Base-by-base conservation (phyloP, 1,140 invertebrate genomes). In the Tyrophagus putrescentiae region DNA sequence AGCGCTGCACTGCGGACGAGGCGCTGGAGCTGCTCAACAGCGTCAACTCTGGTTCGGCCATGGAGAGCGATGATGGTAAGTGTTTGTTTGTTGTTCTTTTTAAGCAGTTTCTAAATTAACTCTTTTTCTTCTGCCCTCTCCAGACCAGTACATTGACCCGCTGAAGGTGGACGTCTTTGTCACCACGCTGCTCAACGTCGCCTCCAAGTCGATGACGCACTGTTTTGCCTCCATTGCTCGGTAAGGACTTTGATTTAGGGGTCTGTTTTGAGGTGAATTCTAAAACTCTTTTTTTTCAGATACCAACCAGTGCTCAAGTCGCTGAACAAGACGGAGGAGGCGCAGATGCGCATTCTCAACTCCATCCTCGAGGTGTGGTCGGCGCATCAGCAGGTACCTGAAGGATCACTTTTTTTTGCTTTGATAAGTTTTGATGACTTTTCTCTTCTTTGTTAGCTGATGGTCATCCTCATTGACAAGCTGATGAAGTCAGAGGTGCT, bases 191-290 rank as follows among this genome's bases (percentile, higher is more conserved):
- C 76, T 98, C 0, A 86, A 92, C 70, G 74, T 96, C 39, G 93
- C 91, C 23, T 87, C 84, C 1, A 98, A 98, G 75, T 96, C 91
- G 68, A 94, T 98, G 68, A 95, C 91, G 64, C 95, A 99, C 70
- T 90, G 89, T 66, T 98, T 97, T 74, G 88, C 94, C 16, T 93
- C 91, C 34, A 87, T 99, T 66, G 88, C 88, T 21, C 97, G 97
- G 77, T 79, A 70, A 70, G 69, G 68, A 29, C 32, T 54, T 33
- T 27, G 5, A 27, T 41, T n/a, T 41, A 7, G n/a, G 18, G 57
- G 21, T 18, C n/a, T 27, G 62, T 57, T 18, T 63, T 60, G 11
- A 16, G 18, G 7, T n/a, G 21, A 61, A 28, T 61, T 57, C 41
- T 48, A 16, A 27, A 57, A 25, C 50, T 58, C 31, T 63, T 27